Evolutionary conservation across 2,888 invertebrate genomes (phyloP), one percentile per base, ranked within the genome.

Genomic region (Linnaemya tessellans): DNA sequence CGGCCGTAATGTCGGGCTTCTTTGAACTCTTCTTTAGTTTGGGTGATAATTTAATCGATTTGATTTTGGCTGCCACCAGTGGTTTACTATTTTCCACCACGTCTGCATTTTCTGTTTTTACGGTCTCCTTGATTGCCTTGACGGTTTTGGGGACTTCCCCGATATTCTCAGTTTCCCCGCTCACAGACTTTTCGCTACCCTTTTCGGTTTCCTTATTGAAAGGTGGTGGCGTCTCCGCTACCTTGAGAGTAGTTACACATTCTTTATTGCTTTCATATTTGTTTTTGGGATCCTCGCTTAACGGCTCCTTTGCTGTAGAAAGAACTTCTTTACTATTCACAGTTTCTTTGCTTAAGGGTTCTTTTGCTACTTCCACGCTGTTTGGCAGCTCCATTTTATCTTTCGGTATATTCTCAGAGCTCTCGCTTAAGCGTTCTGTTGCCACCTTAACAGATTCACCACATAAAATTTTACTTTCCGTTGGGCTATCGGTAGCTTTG

Each of bases 21-120:
- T 68, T 80, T 0, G 67, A 38, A 13, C 30, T 84, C 60, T 87
- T 87, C 35, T 86, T 86, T 7, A 87, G 79, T 64, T 87, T 84
- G 9, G 88, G 87, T 10, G 87, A 87, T 1, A 86, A 25, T 49
- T 82, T 85, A 10, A 82, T 54, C 0, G 75, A 10, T 56, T 80
- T 51, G 4, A 67, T 54, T 81, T 78, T 81, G 1, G 22, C 13
- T 1, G 20, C 15, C 1, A 41, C 41, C 46, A 41, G 18, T 10
- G 51, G 25, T 3, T 20, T 3, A 54, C 60, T 60, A 4, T n/a
- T 11, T 30, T 58, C 46, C 25, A 18, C 9, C 22, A 10, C 41
- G 10, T 25, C 15, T 49, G 22, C 43, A 15, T 1, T 46, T 7
- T 13, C 30, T 9, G 0, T 35, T 11, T n/a, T 64, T 8, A 46